phyloP scores from a whole-genome alignment of 2,888 invertebrate genomes.

The Halictus ligatus region DNA sequence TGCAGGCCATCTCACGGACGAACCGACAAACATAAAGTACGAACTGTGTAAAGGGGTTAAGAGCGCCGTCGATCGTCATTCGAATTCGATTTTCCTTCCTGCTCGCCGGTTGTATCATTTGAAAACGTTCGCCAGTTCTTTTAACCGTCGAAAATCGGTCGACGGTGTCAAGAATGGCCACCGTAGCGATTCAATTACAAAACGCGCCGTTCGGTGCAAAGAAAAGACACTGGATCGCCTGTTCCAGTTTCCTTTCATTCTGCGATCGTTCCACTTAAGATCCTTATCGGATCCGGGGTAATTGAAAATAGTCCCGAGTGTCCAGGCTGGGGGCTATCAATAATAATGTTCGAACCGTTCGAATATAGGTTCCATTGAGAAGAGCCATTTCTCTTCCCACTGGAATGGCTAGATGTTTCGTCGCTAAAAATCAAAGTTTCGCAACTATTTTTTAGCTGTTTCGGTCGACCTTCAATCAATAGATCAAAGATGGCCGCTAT shows the following conservation, averaged over 20 bases:
- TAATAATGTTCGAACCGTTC: neutral
- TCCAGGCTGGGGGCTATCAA: neutral
- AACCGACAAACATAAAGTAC: neutral
- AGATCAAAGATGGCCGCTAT: neutral
- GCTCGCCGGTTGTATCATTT: neutral
- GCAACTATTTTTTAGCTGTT: neutral
- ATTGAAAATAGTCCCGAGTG: conserved; percentile 41
- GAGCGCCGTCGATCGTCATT: neutral
- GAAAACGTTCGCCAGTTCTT: neutral
- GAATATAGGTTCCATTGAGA: neutral
- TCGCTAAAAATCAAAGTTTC: too few species aligned
- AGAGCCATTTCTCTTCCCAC: too few species aligned
- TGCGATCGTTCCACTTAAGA: conserved; percentile 3
- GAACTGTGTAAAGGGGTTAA: neutral
- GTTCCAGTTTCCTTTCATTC: conserved; percentile 21
- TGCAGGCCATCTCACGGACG: conserved; percentile 8
- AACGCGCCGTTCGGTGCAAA: neutral
- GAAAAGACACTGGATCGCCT: neutral
- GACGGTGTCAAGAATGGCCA: neutral
- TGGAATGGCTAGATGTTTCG: too few species aligned
- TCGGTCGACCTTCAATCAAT: neutral
- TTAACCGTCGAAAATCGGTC: neutral
- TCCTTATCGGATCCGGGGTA: conserved; percentile 20
- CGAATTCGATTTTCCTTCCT: neutral
- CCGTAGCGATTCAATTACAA: neutral